Evolutionary conservation across 2,113 vertebrate genomes (phyloP), one percentile per base, ranked within the genome.

Genomic region (Cryptotis parvus): DNA sequence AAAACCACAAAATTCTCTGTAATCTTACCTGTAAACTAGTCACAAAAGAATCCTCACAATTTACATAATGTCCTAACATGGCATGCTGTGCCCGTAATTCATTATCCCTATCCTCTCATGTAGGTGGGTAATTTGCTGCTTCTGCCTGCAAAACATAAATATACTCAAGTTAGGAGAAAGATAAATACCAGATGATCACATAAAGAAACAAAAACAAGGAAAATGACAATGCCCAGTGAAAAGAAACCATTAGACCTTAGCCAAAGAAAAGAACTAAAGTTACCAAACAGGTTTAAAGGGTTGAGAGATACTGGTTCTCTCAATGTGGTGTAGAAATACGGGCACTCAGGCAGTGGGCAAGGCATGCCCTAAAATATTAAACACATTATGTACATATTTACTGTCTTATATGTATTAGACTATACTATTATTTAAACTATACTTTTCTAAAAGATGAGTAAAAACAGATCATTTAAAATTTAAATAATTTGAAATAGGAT

Each of bases 21-120:
- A 79, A 72, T 72, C 90, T 91, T 97, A 99, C 99, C 99, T 99
- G 98, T 4, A 98, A 90, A 90, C 97, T 98, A 73, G 96, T 94
- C 89, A 97, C 41, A 65, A 97, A 98, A 2, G 98, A 79, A 1
- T 99, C 98, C 22, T 99, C 98, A 12, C 97, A 98, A 93, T 97
- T 98, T 45, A 98, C 97, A 89, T 98, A 98, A 85, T 98, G 98
- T 96, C 97, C 98, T 94, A 98, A 97, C 91, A 99, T 97, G 83
- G 98, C 98, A 66, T 99, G 99, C 78, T 99, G 98, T 31, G 98
- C 98, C 96, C 98, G 94, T 45, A 99, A 96, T 97, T 99, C 99
- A 41, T 99, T 99, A 96, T 99, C 98, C 89, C 98, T 97, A 99
- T 99, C 94, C 98, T 98, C 63, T 98, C 98, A n/a, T 99, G 98